Evolutionary conservation across 2,797 vertebrate species (phyloP).

Genomic region (Tadarida brasiliensis): DNA sequence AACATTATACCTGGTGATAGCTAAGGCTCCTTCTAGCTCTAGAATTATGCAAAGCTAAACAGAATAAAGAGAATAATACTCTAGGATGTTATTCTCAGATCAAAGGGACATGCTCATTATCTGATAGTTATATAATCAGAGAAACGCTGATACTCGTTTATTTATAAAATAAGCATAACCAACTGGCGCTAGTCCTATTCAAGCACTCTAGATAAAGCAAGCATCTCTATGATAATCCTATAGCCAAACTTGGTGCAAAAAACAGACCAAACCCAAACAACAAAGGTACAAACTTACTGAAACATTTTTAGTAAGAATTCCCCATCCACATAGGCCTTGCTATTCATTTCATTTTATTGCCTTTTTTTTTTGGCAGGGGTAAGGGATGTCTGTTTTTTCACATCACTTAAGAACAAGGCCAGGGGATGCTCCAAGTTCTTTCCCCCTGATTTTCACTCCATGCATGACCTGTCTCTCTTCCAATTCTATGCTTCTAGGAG

Average conservation of each 20-base stretch:
- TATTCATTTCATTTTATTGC: constrained; percentile 22
- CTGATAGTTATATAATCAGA: constrained; percentile 62
- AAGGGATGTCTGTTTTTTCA: background rate
- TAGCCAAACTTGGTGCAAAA: background rate
- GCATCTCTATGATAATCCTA: background rate
- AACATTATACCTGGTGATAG: background rate
- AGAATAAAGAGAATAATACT: background rate
- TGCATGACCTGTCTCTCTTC: background rate
- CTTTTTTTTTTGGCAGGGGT: background rate
- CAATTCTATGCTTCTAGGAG: background rate
- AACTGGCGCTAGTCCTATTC: background rate
- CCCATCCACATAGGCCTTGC: background rate
- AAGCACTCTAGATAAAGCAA: background rate
- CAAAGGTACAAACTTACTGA: background rate
- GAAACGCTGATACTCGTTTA: constrained; percentile 59
- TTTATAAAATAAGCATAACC: constrained; percentile 70
- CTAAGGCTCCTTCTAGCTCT: background rate
- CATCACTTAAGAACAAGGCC: background rate
- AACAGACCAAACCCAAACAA: background rate
- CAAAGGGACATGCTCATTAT: constrained; percentile 36
- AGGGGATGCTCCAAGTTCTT: background rate
- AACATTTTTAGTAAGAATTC: constrained; percentile 38
- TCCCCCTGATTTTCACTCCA: background rate
- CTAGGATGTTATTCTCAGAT: constrained; percentile 27
- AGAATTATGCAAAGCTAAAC: constrained; percentile 27